phyloP scores from a whole-genome alignment of 2,797 vertebrate genomes.

The Chlorospingus flavigularis region DNA sequence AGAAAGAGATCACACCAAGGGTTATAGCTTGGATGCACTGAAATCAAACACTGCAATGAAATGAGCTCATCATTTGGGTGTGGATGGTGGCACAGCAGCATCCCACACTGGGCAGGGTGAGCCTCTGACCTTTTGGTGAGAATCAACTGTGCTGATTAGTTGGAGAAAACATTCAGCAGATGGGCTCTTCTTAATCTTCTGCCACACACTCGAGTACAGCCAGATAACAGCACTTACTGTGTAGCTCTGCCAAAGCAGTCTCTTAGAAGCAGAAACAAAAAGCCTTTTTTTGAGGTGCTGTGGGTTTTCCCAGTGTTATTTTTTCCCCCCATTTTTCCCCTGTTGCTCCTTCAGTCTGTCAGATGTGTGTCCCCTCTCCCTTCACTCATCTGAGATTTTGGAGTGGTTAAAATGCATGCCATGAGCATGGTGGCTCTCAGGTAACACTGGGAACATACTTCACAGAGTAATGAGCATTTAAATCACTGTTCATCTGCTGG shows the following conservation, averaged over 20 bases:
- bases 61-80: not conserved
- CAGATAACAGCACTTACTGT: not conserved
- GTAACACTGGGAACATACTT: not conserved
- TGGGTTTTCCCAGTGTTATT: not conserved
- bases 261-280: not conserved
- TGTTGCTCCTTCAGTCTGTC: not conserved
- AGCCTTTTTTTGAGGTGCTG: not conserved
- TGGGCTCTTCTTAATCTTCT: not conserved
- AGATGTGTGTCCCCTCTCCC: not conserved
- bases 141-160: not conserved
- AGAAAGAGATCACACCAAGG: not conserved
- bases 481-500: not conserved
- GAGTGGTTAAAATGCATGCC: not conserved
- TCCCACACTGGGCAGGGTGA: not conserved
- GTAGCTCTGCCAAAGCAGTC: not conserved
- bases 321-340: not conserved
- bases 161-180: slow-evolving; percentile 22
- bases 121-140: not conserved
- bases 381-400: not conserved
- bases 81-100: not conserved
- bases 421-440: not conserved
- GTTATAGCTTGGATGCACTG: not conserved
- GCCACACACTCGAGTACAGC: not conserved
- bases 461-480: not conserved
- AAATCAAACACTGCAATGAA: not conserved